Conservation (phyloP, 2,797 vertebrate species). For the Prionace glauca region DNA sequence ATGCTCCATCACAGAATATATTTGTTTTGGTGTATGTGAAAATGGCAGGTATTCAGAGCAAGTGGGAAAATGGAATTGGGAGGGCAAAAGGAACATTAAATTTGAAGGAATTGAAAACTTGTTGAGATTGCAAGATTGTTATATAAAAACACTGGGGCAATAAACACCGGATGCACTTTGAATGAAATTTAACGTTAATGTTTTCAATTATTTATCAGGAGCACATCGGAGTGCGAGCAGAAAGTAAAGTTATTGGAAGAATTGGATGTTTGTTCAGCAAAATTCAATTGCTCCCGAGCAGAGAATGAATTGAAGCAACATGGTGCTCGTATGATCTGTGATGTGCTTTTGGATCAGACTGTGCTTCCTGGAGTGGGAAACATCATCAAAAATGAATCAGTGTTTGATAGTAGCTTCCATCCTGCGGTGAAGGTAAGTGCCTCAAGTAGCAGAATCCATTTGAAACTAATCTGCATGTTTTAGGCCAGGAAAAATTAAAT, state of each 20-base stretch:
- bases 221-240: conserved; percentile 64
- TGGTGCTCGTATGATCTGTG: conserved; percentile 72
- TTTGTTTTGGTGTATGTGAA: too few species aligned
- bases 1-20: too few species aligned
- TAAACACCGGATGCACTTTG: background rate
- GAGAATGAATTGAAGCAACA: conserved; percentile 68
- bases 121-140: background rate
- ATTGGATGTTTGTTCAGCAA: conserved; percentile 79
- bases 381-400: conserved; percentile 94
- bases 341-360: conserved; percentile 82
- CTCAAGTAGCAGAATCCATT: background rate
- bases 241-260: conserved; percentile 68
- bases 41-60: too few species aligned
- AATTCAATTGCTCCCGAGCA: conserved; percentile 70
- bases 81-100: background rate
- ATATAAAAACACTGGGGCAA: background rate
- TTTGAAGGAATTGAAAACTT: background rate
- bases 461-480: background rate
- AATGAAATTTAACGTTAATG: background rate
- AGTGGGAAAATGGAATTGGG: background rate
- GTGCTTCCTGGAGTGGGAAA: conserved; percentile 90
- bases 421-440: conserved; percentile 74
- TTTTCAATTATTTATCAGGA: conserved; percentile 52
- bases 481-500: background rate
- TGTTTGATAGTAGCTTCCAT: conserved; percentile 82